Base-by-base conservation (phyloP, 2,797 vertebrate genomes). In the Tragopan temminckii region DNA sequence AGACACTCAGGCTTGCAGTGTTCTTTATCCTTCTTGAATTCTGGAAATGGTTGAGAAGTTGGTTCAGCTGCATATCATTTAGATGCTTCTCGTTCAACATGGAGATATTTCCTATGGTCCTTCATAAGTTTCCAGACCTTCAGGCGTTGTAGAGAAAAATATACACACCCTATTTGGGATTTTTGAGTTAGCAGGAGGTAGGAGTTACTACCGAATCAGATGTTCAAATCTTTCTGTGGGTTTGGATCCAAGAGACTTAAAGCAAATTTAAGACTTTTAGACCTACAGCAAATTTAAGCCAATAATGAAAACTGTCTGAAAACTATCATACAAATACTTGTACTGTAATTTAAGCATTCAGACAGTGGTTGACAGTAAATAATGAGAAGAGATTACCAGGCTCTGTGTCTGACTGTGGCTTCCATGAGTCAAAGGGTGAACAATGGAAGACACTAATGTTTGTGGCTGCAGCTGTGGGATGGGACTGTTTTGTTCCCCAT, bases 111-210 rank as follows among this genome's bases (percentile, higher is more conserved):
- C 5, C 43, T 66, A 11, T 2, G 52, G n/a, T 9, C 19, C 13
- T 59, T 63, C 15, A 27, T 71, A 42, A 83, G 25, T 7, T 75
- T 50, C 17, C n/a, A 29, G 46, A 13, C 29, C 82, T 77, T 85
- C 36, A 89, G 16, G 35, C 25, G 7, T 35, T 19, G 8, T 12
- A 2, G 45, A 45, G 64, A 23, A 87, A 82, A 67, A 61, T 62
- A 25, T 1, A 5, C 33, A 18, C 1, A 8, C 11, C 38, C 48
- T 7, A 42, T 61, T 7, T 1, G 7, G 9, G 18, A 35, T 4
- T 2, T 74, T 48, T 38, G 14, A 78, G 16, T 74, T 88, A 70
- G 40, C 21, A 55, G 48, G 70, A 71, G 31, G 8, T 61, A 27
- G 69, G 38, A 80, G 18, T 53, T 74, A 19, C 48, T 43, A 3